Evolutionary conservation across 2,797 vertebrate species (phyloP).

Genomic region (Pantherophis vulpinus): DNA sequence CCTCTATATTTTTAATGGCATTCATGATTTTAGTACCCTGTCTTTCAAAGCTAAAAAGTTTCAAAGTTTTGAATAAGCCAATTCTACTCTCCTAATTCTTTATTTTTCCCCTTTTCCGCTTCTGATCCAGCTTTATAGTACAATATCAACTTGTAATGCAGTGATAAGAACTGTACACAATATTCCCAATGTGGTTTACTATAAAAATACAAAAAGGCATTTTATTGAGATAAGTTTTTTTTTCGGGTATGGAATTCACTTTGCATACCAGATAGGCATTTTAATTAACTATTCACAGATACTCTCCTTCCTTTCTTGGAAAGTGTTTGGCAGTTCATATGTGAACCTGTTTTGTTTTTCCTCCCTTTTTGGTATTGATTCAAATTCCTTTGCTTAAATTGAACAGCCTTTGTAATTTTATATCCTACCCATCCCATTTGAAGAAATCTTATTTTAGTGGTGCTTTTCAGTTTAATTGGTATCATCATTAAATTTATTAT

Average conservation of each 20-base stretch:
- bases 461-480: background rate
- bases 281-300: background rate
- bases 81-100: background rate
- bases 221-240: background rate
- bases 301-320: background rate
- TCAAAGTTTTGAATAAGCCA: background rate
- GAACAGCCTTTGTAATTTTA: background rate
- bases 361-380: background rate
- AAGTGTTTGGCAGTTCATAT: background rate
- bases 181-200: background rate
- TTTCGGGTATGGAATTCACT: background rate
- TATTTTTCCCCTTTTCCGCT: background rate
- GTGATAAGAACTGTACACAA: background rate
- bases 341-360: background rate
- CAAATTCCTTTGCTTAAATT: background rate
- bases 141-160: background rate
- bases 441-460: background rate
- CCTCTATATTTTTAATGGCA: background rate
- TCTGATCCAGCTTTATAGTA: background rate
- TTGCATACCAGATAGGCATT: background rate
- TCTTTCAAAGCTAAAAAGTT: background rate
- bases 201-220: background rate
- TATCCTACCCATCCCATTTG: background rate
- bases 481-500: background rate
- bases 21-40: background rate